Conservation (phyloP, 30 jellyfish, hydroid and myxozoan genomes). For the Aurelia sp. region DNA sequence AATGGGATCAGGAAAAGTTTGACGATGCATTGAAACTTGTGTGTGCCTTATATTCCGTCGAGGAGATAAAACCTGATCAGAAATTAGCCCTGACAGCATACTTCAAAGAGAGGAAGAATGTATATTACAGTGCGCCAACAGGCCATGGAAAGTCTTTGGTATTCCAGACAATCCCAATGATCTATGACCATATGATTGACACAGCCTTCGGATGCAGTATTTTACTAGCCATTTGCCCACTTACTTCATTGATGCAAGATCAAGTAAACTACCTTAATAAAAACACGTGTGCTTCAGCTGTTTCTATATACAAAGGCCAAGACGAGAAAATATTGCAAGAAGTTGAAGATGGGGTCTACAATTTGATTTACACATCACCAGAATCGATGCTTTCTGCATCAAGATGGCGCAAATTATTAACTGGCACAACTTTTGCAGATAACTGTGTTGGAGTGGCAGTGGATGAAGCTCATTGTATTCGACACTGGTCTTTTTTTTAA, state of each 20-base stretch:
- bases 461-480: no score
- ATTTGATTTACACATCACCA: not conserved
- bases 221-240: constrained; percentile 3
- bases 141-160: constrained; percentile 29
- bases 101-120: not conserved
- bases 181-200: no score
- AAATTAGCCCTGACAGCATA: not conserved
- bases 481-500: no score
- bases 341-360: not conserved
- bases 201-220: not conserved
- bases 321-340: constrained; percentile 14
- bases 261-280: not conserved
- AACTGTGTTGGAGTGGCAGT: no score
- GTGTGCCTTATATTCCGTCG: no score
- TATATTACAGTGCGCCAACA: constrained; percentile 19
- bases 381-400: constrained; percentile 2
- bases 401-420: not conserved
- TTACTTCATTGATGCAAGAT: constrained; percentile 1
- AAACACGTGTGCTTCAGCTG: not conserved
- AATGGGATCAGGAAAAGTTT: constrained; percentile 2
- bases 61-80: constrained; percentile 11
- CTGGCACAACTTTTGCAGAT: not conserved
- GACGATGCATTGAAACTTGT: no score
- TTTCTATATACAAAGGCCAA: not conserved
- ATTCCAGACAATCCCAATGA: not conserved